Conservation (phyloP, 2,113 vertebrate species). For the Cricetomys ansorgei region DNA sequence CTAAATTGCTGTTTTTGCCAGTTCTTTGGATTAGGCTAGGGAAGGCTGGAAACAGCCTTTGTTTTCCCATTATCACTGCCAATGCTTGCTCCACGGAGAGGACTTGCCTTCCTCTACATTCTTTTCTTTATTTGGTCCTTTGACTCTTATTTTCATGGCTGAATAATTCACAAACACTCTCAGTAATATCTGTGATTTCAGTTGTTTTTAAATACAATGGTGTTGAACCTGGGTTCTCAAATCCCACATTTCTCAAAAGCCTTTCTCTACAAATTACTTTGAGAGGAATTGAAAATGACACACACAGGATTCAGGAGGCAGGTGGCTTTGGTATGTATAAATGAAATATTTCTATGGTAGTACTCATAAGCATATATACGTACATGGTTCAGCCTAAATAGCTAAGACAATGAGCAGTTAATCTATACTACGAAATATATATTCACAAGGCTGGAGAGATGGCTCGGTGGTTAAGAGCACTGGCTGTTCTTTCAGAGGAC, state of each 20-base stretch:
- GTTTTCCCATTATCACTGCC: background rate
- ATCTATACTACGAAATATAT: background rate
- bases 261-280: conserved; percentile 43
- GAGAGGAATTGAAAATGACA: conserved; percentile 12
- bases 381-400: background rate
- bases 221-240: conserved; percentile 29
- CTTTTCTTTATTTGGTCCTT: background rate
- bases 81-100: background rate
- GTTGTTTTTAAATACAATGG: background rate
- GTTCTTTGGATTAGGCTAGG: background rate
- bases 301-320: background rate
- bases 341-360: background rate
- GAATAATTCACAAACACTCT: conserved; percentile 15
- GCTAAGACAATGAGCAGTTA: background rate
- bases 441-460: background rate
- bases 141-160: background rate
- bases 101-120: background rate
- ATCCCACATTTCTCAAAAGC: conserved; percentile 24
- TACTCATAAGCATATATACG: background rate
- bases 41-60: background rate
- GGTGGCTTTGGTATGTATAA: background rate
- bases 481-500: background rate
- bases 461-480: background rate
- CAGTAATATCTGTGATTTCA: conserved; percentile 47
- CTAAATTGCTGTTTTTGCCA: background rate